Percentiles rank a stretch among this genome's conserved stretches.
Conservation (phyloP, 1,140 invertebrate species). For the Drosophila athabasca region DNA sequence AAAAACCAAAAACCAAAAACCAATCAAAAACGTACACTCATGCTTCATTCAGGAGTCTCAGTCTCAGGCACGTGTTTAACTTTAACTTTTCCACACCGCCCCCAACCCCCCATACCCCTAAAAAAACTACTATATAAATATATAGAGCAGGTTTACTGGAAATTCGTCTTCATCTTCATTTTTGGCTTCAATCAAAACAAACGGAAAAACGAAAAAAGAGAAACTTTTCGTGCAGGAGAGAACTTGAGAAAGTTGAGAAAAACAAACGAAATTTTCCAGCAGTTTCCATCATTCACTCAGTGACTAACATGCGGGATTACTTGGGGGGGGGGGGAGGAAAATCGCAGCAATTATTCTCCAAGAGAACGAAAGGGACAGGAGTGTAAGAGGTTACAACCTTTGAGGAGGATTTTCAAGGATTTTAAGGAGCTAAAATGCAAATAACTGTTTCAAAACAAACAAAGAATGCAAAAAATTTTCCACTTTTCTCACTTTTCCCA, state of each 20-base stretch:
- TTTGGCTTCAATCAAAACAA: constrained; percentile 13
- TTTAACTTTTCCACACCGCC: constrained; percentile 36
- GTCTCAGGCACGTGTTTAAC: constrained; percentile 59
- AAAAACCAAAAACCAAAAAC: constrained; percentile 17
- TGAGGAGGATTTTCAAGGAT: not conserved
- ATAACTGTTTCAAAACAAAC: constrained; percentile 9
- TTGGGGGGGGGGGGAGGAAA: not conserved
- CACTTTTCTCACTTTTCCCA: constrained; percentile 1
- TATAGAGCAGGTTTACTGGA: constrained; percentile 14
- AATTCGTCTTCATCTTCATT: not conserved
- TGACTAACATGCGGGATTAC: constrained; percentile 24
- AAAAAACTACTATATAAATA: constrained; percentile 7
- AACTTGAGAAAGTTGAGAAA: constrained; percentile 14
- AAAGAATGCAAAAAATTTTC: constrained; percentile 6
- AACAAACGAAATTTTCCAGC: constrained; percentile 31
- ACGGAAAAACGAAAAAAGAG: constrained; percentile 18
- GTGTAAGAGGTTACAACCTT: not conserved
- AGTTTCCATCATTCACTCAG: constrained; percentile 32
- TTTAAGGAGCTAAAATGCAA: constrained; percentile 28
- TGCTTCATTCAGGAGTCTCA: constrained; percentile 33
- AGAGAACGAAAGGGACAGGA: constrained; percentile 2
- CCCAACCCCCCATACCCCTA: no score
- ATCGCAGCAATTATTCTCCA: constrained; percentile 13
- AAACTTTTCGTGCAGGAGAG: constrained; percentile 25
- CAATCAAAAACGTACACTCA: constrained; percentile 35